These are phyloP conservation scores for Cheilosia impressa DNA, from an alignment of 2,888 invertebrate species.

Conservation along the genomic window DNA sequence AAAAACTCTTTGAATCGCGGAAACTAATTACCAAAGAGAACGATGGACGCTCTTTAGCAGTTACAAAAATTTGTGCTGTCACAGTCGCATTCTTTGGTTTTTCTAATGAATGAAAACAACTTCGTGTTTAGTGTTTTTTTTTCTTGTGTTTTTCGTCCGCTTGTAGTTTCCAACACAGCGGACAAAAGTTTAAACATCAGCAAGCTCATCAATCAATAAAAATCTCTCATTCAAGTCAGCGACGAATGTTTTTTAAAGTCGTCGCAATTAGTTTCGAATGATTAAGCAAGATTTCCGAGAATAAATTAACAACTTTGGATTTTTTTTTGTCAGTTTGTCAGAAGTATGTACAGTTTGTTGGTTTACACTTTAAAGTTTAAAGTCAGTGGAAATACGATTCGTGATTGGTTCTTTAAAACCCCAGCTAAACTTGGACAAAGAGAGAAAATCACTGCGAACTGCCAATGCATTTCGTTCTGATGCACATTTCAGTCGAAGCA, in stretches of 20 bases:
- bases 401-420: no score
- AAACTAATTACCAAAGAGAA: slow-evolving; percentile 54
- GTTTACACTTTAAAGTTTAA: no score
- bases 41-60: slow-evolving; percentile 18
- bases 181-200: slow-evolving; percentile 29
- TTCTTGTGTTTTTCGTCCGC: not conserved
- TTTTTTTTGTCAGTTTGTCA: not conserved
- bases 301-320: slow-evolving; percentile 7
- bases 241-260: slow-evolving; percentile 48
- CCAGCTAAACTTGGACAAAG: no score
- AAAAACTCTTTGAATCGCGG: not conserved
- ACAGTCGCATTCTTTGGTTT: slow-evolving; percentile 15
- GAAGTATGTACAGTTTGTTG: no score
- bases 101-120: slow-evolving; percentile 26
- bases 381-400: no score
- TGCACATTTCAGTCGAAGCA: no score
- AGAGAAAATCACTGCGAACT: no score
- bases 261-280: slow-evolving; percentile 59
- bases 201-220: slow-evolving; percentile 60
- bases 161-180: not conserved
- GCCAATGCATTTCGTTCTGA: no score
- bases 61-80: slow-evolving; percentile 43
- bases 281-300: slow-evolving; percentile 27
- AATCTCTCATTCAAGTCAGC: slow-evolving; percentile 53
- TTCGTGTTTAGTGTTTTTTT: slow-evolving; percentile 18